phyloP scores from a whole-genome alignment of 2,113 vertebrate species.

The Tragelaphus strepsiceros region DNA sequence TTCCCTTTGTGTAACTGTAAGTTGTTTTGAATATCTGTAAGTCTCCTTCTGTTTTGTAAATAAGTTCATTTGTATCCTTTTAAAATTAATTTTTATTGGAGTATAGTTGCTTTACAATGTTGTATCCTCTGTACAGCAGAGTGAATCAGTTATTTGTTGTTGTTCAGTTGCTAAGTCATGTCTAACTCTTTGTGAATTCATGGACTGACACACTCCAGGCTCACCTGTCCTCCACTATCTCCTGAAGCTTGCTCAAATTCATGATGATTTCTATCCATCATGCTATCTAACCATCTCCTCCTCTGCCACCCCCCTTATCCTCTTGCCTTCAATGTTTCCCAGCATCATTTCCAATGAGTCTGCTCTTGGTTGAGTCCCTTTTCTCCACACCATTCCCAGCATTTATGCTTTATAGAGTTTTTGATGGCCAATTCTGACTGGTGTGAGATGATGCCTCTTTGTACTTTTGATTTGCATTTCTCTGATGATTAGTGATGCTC shows the following conservation, averaged over 20 bases:
- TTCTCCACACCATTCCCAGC: background rate
- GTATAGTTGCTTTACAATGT: too few species aligned
- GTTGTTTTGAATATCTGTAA: too few species aligned
- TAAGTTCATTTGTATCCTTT: too few species aligned
- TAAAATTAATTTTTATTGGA: too few species aligned
- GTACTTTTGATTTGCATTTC: background rate
- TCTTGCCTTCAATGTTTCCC: background rate
- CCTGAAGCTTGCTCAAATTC: background rate
- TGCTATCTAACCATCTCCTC: background rate
- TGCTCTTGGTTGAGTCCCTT: background rate
- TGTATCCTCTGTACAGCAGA: too few species aligned
- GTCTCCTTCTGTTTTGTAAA: too few species aligned
- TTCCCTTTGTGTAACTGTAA: background rate
- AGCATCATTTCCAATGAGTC: background rate
- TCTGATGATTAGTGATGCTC: background rate
- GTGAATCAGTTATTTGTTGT: background rate
- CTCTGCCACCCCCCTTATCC: fast-evolving
- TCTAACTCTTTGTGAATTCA: background rate
- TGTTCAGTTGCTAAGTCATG: background rate
- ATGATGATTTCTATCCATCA: fast-evolving
- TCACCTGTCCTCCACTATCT: background rate
- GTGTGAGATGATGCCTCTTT: background rate
- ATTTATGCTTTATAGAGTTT: background rate
- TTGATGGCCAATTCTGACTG: background rate
- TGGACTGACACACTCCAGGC: background rate